Base-by-base conservation (phyloP, 2,797 vertebrate genomes). In the Acestrorhynchus altus region DNA sequence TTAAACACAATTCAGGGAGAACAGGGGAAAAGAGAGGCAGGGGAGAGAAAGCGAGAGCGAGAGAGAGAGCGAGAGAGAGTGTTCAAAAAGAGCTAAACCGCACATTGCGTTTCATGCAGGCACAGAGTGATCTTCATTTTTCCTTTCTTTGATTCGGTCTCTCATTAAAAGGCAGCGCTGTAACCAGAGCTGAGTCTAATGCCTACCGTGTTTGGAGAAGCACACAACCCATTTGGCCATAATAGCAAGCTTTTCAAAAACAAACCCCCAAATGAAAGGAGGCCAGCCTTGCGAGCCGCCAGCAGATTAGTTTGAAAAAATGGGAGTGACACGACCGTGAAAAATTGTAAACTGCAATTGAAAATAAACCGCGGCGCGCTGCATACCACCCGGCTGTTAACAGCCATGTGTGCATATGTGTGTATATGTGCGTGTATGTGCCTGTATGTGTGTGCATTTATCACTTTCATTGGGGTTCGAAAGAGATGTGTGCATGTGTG, bases 201-300 rank as follows among this genome's bases (percentile, higher is more conserved):
- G 91, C 91, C 90, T 91, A 88, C 89, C 73, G 84, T 93, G 91
- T 94, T 94, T 93, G 90, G 89, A 92, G 85, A 92, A 92, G 90
- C 85, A 86, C 83, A 90, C 88, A 91, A 92, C 90, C 90, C 91
- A 90, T 93, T 94, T 91, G 87, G 90, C 88, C 88, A 87, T 91
- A 92, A 93, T 90, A 92, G 92, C 86, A 87, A 89, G 87, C 83
- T 90, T 93, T 91, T 92, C 80, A 91, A 91, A 92, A 92, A 92
- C 87, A 92, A 90, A 88, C 88, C 83, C 81, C 65, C 39, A 18
- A 80, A 91, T 90, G 90, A 93, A 92, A 92, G 90, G 87, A 84
- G 83, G 84, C 80, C 72, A 84, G 86, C 86, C 84, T 83, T 86
- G 86, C 86, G 90, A 90, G 84, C 84, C 80, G 81, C 89, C 83